Conservation (phyloP, 2,113 vertebrate genomes). For the Cyanoramphus novaezelandiae region DNA sequence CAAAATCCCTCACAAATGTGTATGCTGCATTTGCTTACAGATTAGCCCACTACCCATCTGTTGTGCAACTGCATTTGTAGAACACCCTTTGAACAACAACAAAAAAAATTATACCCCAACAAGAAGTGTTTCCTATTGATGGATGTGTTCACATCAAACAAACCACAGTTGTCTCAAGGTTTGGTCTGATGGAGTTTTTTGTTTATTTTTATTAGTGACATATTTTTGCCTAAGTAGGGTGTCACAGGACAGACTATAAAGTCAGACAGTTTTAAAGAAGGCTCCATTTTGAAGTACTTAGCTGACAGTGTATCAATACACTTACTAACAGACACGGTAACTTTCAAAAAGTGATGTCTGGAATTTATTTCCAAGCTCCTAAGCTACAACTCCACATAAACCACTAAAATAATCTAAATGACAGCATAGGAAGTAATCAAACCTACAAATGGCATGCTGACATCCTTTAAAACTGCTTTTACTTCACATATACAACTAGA, state of each 20-base stretch:
- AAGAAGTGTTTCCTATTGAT: neutral
- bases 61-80: neutral
- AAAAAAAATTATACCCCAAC: neutral
- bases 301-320: neutral
- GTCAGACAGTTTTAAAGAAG: neutral
- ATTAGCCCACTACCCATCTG: neutral
- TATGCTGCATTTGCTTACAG: neutral
- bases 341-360: neutral
- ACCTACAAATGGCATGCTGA: neutral
- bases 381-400: neutral
- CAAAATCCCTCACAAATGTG: neutral
- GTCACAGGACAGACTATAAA: neutral
- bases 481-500: neutral
- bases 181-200: neutral
- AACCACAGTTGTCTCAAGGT: neutral
- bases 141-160: neutral
- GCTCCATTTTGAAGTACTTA: neutral
- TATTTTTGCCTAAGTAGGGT: neutral
- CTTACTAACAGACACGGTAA: neutral
- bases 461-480: neutral
- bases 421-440: neutral
- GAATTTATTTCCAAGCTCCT: neutral
- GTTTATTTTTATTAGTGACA: neutral
- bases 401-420: neutral
- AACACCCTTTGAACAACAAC: neutral